Conservation (phyloP, 1,140 invertebrate genomes). For the Cyphomyrmex costatus region DNA sequence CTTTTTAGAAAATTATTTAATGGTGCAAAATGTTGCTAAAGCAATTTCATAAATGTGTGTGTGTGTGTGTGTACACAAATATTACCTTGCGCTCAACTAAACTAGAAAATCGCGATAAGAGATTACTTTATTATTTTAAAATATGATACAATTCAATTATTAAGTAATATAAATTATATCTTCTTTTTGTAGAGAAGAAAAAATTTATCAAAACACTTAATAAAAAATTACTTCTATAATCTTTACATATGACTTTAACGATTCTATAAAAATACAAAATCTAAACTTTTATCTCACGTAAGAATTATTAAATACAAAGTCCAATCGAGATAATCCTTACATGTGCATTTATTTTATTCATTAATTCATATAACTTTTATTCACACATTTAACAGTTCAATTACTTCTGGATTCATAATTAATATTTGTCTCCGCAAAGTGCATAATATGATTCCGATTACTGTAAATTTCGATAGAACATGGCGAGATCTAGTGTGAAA, state of each 20-base stretch:
- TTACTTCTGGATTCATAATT: neutral
- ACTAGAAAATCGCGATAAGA: neutral
- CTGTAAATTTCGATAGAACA: constrained; percentile 37
- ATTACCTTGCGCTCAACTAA: neutral
- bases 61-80: neutral
- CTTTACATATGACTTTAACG: neutral
- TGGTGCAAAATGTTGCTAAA: neutral
- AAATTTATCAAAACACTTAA: neutral
- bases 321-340: neutral
- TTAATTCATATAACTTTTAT: no score
- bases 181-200: neutral
- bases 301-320: neutral
- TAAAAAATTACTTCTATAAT: neutral
- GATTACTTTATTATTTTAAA: neutral
- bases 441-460: neutral
- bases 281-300: neutral
- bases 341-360: neutral
- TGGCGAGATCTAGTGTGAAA: neutral
- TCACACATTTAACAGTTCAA: neutral
- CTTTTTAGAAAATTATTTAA: neutral
- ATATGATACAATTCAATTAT: neutral
- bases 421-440: neutral
- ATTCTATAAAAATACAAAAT: neutral
- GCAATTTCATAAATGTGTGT: neutral
- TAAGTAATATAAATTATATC: neutral